Conservation (phyloP, 2,888 invertebrate species). For the Meandrusa payeni region DNA sequence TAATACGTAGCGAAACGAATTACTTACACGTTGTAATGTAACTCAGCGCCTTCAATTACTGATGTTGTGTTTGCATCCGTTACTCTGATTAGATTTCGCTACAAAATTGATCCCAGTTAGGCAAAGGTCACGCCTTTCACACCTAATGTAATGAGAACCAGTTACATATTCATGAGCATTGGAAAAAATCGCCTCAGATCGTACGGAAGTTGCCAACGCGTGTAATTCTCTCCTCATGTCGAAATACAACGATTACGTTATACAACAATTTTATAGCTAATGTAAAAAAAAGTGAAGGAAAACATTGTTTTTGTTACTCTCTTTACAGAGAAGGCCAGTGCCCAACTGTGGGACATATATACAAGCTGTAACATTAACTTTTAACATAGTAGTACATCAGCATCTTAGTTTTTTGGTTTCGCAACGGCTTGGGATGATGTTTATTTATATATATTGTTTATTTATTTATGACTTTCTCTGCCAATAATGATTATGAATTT, state of each 20-base stretch:
- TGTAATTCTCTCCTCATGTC: not conserved
- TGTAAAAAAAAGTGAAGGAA: no score
- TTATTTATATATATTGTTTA: no score
- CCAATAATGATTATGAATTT: no score
- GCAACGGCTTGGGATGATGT: no score
- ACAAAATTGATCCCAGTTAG: slow-evolving; percentile 40
- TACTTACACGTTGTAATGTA: slow-evolving; percentile 28
- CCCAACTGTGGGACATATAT: no score
- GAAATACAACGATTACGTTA: not conserved
- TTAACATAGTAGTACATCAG: no score
- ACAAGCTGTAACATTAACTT: no score
- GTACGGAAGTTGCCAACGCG: slow-evolving; percentile 22
- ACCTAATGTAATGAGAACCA: slow-evolving; percentile 40
- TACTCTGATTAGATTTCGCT: slow-evolving; percentile 43
- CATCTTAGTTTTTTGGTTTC: no score
- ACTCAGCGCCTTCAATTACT: slow-evolving; percentile 34
- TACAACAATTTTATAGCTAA: no score
- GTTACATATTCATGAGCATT: slow-evolving; percentile 27
- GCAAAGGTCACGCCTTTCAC: slow-evolving; percentile 52
- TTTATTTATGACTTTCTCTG: no score
- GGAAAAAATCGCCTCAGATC: slow-evolving; percentile 2
- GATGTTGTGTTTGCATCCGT: slow-evolving; percentile 34
- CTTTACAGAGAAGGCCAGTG: no score
- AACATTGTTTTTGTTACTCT: no score
- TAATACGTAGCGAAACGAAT: slow-evolving; percentile 39